phyloP scores from a whole-genome alignment of 2,797 vertebrate genomes.

The Melanotaenia maccullochi region DNA sequence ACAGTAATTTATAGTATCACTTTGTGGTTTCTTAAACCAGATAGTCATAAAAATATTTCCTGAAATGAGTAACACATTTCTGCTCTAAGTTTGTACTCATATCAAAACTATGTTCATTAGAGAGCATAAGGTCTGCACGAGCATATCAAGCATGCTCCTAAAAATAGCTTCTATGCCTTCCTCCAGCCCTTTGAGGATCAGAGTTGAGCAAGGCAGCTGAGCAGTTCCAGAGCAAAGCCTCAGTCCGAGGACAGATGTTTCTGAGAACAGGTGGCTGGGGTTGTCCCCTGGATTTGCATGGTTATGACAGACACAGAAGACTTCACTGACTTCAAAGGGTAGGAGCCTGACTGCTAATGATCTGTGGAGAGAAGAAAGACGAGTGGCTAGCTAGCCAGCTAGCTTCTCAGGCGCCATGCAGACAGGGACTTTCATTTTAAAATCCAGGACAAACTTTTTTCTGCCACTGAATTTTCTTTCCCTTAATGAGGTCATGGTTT shows the following conservation, averaged over 20 bases:
- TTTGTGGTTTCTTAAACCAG: background rate
- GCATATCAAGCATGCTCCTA: conserved; percentile 65
- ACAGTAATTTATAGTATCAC: conserved; percentile 15
- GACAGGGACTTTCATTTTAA: conserved; percentile 56
- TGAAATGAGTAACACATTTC: conserved; percentile 30
- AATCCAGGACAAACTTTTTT: conserved; percentile 47
- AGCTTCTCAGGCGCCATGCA: conserved; percentile 63
- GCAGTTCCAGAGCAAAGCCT: conserved; percentile 63
- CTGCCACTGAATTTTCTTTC: conserved; percentile 55
- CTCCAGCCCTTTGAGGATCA: conserved; percentile 73
- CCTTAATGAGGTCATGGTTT: conserved; percentile 59
- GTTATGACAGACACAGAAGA: conserved; percentile 81
- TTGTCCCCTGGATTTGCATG: conserved; percentile 84
- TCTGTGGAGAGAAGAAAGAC: conserved; percentile 75
- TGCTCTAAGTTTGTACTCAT: conserved; percentile 15
- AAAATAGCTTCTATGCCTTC: conserved; percentile 71
- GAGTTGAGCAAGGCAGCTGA: conserved; percentile 74
- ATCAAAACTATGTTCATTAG: conserved; percentile 67
- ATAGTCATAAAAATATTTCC: background rate
- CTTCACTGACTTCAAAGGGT: conserved; percentile 82
- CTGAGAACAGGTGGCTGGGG: conserved; percentile 81
- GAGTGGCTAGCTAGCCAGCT: conserved; percentile 59
- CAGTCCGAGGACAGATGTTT: conserved; percentile 80
- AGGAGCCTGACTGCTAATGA: conserved; percentile 78
- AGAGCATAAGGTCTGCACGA: conserved; percentile 56